Evolutionary conservation across 2,113 vertebrate species (phyloP).

Genomic region (Aspiorhynchus laticeps): DNA sequence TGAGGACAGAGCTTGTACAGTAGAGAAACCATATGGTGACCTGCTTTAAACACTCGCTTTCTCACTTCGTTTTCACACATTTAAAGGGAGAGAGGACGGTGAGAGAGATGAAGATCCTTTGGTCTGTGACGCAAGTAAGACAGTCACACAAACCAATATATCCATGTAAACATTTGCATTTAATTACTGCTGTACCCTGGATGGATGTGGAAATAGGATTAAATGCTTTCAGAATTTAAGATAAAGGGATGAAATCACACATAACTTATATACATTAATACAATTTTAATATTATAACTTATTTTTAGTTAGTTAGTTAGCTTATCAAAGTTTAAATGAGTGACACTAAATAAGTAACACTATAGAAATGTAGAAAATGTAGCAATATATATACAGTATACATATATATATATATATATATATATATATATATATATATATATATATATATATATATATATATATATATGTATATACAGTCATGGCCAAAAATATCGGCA

Average conservation of each 20-base stretch:
- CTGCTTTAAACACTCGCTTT: slow-evolving; percentile 34
- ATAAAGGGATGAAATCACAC: background rate
- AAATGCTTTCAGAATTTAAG: background rate
- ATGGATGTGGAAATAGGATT: background rate
- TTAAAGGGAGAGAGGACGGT: slow-evolving; percentile 17
- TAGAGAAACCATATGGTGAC: slow-evolving; percentile 30
- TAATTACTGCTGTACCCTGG: background rate
- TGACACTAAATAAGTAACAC: too few species aligned
- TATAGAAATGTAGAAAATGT: too few species aligned
- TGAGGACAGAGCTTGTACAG: slow-evolving; percentile 12
- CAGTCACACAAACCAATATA: background rate
- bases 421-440: too few species aligned
- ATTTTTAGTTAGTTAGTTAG: too few species aligned
- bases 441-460: too few species aligned
- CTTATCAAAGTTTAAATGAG: too few species aligned
- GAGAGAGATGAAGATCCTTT: background rate
- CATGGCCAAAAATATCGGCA: too few species aligned
- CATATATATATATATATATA: too few species aligned
- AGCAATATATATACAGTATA: too few species aligned
- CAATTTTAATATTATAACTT: too few species aligned
- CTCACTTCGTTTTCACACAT: slow-evolving; percentile 21
- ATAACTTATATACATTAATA: too few species aligned
- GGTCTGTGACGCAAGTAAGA: background rate
- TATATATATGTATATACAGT: too few species aligned
- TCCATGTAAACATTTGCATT: background rate